A percentile compares a stretch with the other conserved stretches of the same genome.
These are phyloP conservation scores for Phorcus lineatus DNA, from an alignment of 2,888 invertebrate genomes.

Conservation along the genomic window DNA sequence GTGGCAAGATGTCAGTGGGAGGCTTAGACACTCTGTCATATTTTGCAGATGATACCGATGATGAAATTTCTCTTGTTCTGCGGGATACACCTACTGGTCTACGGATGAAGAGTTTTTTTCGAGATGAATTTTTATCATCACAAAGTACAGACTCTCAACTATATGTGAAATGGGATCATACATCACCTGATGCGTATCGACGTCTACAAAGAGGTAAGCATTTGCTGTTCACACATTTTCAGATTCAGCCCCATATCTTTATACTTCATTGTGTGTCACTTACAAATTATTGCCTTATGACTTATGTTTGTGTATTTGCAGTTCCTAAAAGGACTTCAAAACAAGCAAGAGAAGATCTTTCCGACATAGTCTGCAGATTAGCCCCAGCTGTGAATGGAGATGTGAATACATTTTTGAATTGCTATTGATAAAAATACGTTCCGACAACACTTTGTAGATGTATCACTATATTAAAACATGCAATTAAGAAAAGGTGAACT, in stretches of 20 bases:
- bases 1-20: no score
- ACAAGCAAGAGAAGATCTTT: neutral
- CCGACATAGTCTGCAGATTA: constrained; percentile 17
- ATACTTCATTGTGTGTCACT: no score
- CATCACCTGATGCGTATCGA: constrained; percentile 53
- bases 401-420: neutral
- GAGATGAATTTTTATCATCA: constrained; percentile 50
- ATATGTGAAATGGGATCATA: constrained; percentile 61
- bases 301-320: neutral
- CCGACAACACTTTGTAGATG: neutral
- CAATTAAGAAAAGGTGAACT: no score
- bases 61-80: constrained; percentile 7
- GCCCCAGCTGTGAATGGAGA: neutral
- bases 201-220: constrained; percentile 29
- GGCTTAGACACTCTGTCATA: no score
- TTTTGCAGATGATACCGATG: neutral
- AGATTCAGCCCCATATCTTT: no score
- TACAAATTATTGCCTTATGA: no score
- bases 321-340: neutral
- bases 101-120: constrained; percentile 36
- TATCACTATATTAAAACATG: no score
- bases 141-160: constrained; percentile 50
- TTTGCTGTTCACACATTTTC: neutral
- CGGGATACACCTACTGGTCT: constrained; percentile 18
- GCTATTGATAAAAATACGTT: neutral